phyloP scores from a whole-genome alignment of 2,888 invertebrate genomes.

The Arrhopalites spinosus region DNA sequence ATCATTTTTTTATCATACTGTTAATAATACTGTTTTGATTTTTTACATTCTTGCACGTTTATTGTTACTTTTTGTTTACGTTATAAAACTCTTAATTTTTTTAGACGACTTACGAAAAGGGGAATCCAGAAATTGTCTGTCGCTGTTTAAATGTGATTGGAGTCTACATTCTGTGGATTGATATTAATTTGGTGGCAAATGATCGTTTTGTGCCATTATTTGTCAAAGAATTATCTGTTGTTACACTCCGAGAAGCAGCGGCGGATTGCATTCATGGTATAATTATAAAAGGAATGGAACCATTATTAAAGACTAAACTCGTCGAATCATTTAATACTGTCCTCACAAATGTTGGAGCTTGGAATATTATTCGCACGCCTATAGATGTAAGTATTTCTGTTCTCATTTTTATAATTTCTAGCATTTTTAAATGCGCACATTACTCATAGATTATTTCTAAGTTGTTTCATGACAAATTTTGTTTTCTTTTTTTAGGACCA shows the following conservation, averaged over 20 bases:
- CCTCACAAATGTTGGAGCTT: constrained; percentile 46
- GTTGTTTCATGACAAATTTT: background rate
- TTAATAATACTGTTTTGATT: background rate
- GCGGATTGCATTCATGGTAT: constrained; percentile 64
- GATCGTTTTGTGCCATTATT: constrained; percentile 63
- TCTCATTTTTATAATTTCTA: background rate
- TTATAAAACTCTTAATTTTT: too few species aligned
- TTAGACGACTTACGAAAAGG: constrained; percentile 59
- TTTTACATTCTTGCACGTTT: background rate
- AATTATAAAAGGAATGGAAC: constrained; percentile 66
- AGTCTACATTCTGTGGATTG: constrained; percentile 66
- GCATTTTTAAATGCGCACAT: background rate
- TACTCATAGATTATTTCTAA: background rate
- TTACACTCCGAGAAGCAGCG: constrained; percentile 61
- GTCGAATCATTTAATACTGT: constrained; percentile 57
- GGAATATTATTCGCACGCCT: constrained; percentile 42
- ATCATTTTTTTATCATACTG: background rate
- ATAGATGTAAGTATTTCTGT: constrained; percentile 29
- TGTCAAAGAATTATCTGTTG: constrained; percentile 59
- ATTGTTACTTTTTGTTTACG: constrained; percentile 19
- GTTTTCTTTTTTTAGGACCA: constrained; percentile 59
- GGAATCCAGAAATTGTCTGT: constrained; percentile 36
- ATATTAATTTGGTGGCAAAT: constrained; percentile 65
- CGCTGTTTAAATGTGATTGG: constrained; percentile 59
- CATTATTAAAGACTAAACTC: constrained; percentile 63